Conservation (phyloP, 1,140 invertebrate genomes). For the Paramacrobiotus metropolitanus region DNA sequence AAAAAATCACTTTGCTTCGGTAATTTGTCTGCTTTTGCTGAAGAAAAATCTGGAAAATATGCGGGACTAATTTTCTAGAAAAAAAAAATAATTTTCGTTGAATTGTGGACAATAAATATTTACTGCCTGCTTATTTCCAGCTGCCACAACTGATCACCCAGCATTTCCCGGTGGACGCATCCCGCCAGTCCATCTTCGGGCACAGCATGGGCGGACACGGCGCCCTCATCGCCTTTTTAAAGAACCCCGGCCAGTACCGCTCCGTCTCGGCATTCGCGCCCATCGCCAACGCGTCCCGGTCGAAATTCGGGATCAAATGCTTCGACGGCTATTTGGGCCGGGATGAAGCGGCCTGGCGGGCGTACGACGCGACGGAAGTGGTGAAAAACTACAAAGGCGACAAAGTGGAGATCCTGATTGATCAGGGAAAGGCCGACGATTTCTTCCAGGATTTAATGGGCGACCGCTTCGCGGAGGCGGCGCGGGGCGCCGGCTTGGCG, state of each 20-base stretch:
- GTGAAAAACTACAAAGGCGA: conserved; percentile 52
- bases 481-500: conserved; percentile 39
- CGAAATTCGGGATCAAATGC: conserved; percentile 65
- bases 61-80: too few species aligned
- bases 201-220: conserved; percentile 89
- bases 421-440: conserved; percentile 41
- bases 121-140: not conserved
- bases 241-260: conserved; percentile 67
- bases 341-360: conserved; percentile 38
- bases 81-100: too few species aligned
- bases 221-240: conserved; percentile 66
- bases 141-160: conserved; percentile 10
- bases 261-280: conserved; percentile 90
- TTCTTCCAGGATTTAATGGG: conserved; percentile 47
- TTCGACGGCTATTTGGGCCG: conserved; percentile 63
- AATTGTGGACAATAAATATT: conserved; percentile 36
- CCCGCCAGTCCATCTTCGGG: conserved; percentile 11
- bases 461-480: conserved; percentile 52
- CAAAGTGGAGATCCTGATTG: conserved; percentile 50
- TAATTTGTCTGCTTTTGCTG: too few species aligned
- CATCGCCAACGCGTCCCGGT: conserved; percentile 62
- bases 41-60: too few species aligned
- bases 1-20: too few species aligned
- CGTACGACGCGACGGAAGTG: conserved; percentile 69
- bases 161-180: conserved; percentile 11